Evolutionary conservation across 2,797 vertebrate genomes (phyloP).

Genomic region (Microctenopoma steveboyesi): DNA sequence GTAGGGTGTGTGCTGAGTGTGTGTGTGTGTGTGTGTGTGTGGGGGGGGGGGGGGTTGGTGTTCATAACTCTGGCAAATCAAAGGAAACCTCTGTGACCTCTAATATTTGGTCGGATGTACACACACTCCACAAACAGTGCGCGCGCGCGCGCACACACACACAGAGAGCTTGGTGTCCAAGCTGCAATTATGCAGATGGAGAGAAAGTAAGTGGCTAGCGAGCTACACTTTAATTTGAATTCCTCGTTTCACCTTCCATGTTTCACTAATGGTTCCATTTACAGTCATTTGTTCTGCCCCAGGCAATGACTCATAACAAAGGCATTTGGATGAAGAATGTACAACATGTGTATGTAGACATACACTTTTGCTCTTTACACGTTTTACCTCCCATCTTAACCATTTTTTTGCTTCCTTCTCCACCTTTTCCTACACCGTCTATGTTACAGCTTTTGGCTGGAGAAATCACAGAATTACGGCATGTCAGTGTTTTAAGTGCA

Average conservation of each 20-base stretch:
- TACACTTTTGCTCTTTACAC: constrained; percentile 22
- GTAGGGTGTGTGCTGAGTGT: constrained; percentile 54
- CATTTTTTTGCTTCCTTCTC: constrained; percentile 17
- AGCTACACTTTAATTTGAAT: constrained; percentile 71
- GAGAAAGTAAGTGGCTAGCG: constrained; percentile 51
- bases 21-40: not conserved
- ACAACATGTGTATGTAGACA: constrained; percentile 16
- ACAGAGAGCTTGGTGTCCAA: constrained; percentile 34
- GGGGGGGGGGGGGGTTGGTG: constrained; percentile 28
- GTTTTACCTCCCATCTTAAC: not conserved
- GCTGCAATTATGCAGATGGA: constrained; percentile 69
- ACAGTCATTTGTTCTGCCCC: constrained; percentile 76
- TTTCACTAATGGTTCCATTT: constrained; percentile 75
- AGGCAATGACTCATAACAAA: constrained; percentile 72
- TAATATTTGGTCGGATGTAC: constrained; percentile 31
- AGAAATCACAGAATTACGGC: constrained; percentile 62
- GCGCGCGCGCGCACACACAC: constrained; percentile 6
- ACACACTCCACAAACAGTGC: not conserved
- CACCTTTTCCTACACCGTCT: constrained; percentile 30
- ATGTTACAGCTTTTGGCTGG: constrained; percentile 58
- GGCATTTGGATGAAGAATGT: constrained; percentile 67
- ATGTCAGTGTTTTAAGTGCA: constrained; percentile 68
- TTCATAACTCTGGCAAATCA: constrained; percentile 71
- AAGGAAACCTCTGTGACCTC: constrained; percentile 62
- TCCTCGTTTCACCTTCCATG: constrained; percentile 66